phyloP scores from a whole-genome alignment of 2,888 invertebrate genomes.

The Drosophila emarginata region DNA sequence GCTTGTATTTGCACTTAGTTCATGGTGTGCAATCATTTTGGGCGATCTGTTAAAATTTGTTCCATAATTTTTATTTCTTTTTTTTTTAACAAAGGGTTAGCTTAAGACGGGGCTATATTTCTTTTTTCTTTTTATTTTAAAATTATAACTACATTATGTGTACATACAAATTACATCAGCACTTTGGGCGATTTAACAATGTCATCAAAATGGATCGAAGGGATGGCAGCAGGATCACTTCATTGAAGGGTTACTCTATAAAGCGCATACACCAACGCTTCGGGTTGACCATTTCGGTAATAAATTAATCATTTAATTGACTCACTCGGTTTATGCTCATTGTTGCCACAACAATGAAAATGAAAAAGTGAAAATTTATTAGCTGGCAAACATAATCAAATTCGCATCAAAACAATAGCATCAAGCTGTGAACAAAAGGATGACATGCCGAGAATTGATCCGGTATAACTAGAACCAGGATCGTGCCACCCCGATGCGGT shows the following conservation, averaged over 20 bases:
- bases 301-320: slow-evolving; percentile 60
- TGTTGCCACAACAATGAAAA: slow-evolving; percentile 2
- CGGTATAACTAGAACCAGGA: slow-evolving; percentile 30
- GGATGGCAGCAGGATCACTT: too few relatives aligned
- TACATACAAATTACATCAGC: slow-evolving; percentile 45
- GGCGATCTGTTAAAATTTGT: slow-evolving; percentile 55
- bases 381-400: slow-evolving; percentile 72
- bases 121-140: slow-evolving; percentile 26
- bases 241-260: slow-evolving; percentile 22
- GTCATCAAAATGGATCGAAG: slow-evolving; percentile 20
- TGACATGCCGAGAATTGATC: slow-evolving; percentile 23
- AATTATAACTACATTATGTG: slow-evolving; percentile 49
- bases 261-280: neutral
- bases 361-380: slow-evolving; percentile 65
- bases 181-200: slow-evolving; percentile 37
- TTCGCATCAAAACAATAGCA: slow-evolving; percentile 69
- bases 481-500: slow-evolving; percentile 47
- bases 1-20: slow-evolving; percentile 18
- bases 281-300: slow-evolving; percentile 29
- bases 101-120: slow-evolving; percentile 7
- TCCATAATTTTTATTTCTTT: too few relatives aligned
- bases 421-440: slow-evolving; percentile 61
- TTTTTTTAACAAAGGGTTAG: slow-evolving; percentile 22
- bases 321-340: slow-evolving; percentile 26
- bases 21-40: slow-evolving; percentile 66